These are phyloP conservation scores for Anthonomus grandis DNA, from an alignment of 1,140 invertebrate genomes.

Conservation along the genomic window DNA sequence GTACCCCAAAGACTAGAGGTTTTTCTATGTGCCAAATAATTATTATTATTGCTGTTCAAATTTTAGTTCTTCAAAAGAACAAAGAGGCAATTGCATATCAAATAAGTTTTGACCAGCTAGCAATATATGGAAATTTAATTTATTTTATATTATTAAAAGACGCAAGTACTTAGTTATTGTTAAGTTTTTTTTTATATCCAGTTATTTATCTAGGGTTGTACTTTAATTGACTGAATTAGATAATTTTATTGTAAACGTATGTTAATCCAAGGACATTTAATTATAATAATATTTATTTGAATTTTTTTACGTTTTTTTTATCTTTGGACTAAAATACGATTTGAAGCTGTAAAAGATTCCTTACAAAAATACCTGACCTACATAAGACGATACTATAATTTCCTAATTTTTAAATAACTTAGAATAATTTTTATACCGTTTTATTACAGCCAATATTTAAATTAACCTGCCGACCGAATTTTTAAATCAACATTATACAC, in stretches of 20 bases:
- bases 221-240: slow-evolving; percentile 17
- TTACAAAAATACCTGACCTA: not conserved
- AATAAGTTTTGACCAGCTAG: not conserved
- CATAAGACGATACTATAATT: slow-evolving; percentile 7
- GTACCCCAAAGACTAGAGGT: no score
- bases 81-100: not conserved
- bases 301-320: not conserved
- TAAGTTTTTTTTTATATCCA: slow-evolving; percentile 9
- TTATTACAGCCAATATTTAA: not conserved
- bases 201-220: slow-evolving; percentile 9
- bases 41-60: no score
- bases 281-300: no score
- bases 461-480: not conserved
- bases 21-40: no score
- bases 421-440: slow-evolving; percentile 13
- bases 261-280: no score
- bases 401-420: slow-evolving; percentile 5
- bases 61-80: no score
- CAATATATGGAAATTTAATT: not conserved
- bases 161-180: slow-evolving; percentile 2
- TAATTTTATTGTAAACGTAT: no score
- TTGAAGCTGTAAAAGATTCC: not conserved
- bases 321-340: not conserved
- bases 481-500: not conserved
- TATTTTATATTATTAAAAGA: not conserved